Base-by-base conservation (phyloP, 2,888 invertebrate species). In the Scrobipalpa atriplicella region DNA sequence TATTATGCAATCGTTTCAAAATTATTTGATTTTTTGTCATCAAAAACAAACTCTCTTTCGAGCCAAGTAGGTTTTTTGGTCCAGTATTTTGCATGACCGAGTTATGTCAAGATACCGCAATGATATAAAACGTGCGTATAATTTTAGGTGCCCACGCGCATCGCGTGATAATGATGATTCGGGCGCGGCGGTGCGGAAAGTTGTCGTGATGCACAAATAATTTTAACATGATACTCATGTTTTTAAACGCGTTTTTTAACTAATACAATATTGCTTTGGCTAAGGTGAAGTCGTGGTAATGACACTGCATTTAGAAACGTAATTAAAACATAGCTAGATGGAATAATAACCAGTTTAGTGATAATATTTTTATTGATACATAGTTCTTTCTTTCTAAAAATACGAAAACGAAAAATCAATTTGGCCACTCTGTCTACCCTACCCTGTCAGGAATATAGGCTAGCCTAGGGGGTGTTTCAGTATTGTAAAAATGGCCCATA, bases 111-210 rank as follows among this genome's bases (percentile, higher is more conserved):
- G 10, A 29, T 8, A 13, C n/a, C 36, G n/a, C 38, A 21, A 6
- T 29, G 38, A n/a, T n/a, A 18, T 29, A 58, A 36, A 58, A 58
- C 36, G 5, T 38, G 38, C 5, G n/a, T 58, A 7, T 11, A 58
- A 16, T 21, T n/a, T 56, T 47, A 16, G 47, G 47, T 47, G 47
- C 47, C 7, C 47, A 47, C 47, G 16, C 47, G 47, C 58, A 58
- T 58, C 58, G 58, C 58, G 58, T 58, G 58, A 38, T 58, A 9
- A 38, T 58, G 38, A 62, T 18, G 38, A 16, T 58, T 58, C 38
- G 36, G 38, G 36, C 7, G 16, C 36, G n/a, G 16, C 16, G 58
- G 38, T 58, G 58, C 58, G 16, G 58, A 58, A 58, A 36, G 38
- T 29, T 58, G 58, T 58, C 58, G 58, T 58, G 58, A 38, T 36